Percentiles rank a stretch among this genome's conserved stretches.
phyloP scores from a whole-genome alignment of 2,113 vertebrate species.

The Phylloscopus trochilus region DNA sequence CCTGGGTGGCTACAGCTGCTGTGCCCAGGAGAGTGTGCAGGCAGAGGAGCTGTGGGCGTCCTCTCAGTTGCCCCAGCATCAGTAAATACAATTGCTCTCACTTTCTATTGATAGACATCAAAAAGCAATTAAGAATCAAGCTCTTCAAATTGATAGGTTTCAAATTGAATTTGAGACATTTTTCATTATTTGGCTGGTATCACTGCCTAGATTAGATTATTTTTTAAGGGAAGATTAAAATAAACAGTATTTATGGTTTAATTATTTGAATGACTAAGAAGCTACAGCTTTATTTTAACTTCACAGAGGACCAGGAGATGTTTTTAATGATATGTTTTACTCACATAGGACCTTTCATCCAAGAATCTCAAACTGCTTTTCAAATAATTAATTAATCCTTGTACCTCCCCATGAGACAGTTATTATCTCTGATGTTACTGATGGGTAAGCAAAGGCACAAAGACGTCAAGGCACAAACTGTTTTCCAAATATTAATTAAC shows the following conservation, averaged over 20 bases:
- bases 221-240: conserved; percentile 42
- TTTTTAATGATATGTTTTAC: conserved; percentile 55
- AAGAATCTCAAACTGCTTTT: conserved; percentile 48
- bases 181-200: conserved; percentile 32
- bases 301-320: conserved; percentile 52
- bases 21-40: neutral
- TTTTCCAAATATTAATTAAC: conserved; percentile 64
- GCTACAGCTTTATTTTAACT: conserved; percentile 58
- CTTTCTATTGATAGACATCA: conserved; percentile 49
- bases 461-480: conserved; percentile 51
- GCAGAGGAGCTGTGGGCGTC: neutral
- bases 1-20: neutral
- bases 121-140: conserved; percentile 50
- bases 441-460: conserved; percentile 52
- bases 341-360: conserved; percentile 53
- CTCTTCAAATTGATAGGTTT: conserved; percentile 26
- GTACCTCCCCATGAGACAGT: conserved; percentile 31
- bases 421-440: conserved; percentile 52
- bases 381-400: conserved; percentile 59
- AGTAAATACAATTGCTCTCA: conserved; percentile 1
- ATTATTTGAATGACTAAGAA: conserved; percentile 67
- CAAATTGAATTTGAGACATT: conserved; percentile 25
- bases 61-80: neutral
- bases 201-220: conserved; percentile 46
- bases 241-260: conserved; percentile 58